A percentile compares a stretch with the other conserved stretches of the same genome.
Evolutionary conservation across 2,888 invertebrate genomes (phyloP).

Genomic region (Thecocarcelia acutangulata): DNA sequence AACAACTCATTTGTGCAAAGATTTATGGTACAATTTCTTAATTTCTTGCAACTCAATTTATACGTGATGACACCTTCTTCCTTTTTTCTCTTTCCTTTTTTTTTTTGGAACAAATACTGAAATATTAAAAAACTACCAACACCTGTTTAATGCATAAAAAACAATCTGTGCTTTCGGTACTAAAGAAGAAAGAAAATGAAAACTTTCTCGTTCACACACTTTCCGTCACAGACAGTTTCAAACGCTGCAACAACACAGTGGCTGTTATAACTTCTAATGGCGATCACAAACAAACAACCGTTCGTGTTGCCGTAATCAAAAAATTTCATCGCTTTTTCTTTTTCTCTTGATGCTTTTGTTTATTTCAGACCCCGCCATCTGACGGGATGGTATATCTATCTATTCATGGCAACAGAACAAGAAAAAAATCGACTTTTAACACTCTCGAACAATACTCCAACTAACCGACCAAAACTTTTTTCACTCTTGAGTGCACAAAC

Average conservation of each 20-base stretch:
- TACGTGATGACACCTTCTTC: constrained; percentile 36
- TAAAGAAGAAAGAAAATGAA: background rate
- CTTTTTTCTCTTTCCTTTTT: no score
- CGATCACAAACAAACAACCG: constrained; percentile 48
- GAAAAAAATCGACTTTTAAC: constrained; percentile 36
- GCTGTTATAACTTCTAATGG: constrained; percentile 33
- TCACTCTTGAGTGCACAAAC: constrained; percentile 65
- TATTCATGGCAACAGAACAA: constrained; percentile 20
- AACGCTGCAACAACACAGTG: background rate
- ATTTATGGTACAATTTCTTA: background rate
- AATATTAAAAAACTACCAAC: constrained; percentile 26
- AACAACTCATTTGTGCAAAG: constrained; percentile 6
- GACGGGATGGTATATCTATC: constrained; percentile 12
- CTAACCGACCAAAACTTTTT: constrained; percentile 68
- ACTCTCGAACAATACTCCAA: constrained; percentile 65
- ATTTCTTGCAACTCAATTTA: constrained; percentile 19
- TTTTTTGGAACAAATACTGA: constrained; percentile 28
- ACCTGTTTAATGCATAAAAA: constrained; percentile 34
- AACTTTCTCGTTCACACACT: constrained; percentile 26
- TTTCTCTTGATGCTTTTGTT: background rate
- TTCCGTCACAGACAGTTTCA: background rate
- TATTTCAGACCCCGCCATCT: background rate
- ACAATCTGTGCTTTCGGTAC: constrained; percentile 18
- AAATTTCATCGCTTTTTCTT: constrained; percentile 36
- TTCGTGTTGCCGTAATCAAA: constrained; percentile 41